Evolutionary conservation across 2,113 vertebrate genomes (phyloP).

Genomic region (Turnix velox): DNA sequence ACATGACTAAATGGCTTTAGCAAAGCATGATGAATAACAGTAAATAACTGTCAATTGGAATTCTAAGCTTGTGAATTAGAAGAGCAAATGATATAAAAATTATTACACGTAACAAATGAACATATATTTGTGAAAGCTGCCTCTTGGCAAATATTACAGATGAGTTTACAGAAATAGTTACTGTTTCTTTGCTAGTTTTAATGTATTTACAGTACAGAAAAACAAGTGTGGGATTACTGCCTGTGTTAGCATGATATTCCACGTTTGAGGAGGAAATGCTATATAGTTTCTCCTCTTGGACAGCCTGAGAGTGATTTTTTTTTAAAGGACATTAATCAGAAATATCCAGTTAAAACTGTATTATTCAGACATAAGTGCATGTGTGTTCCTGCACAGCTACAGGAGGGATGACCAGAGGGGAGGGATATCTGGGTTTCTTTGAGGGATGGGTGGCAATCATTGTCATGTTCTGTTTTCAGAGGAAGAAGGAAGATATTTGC

Average conservation of each 20-base stretch:
- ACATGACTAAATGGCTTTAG: slow-evolving; percentile 55
- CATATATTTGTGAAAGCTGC: not conserved
- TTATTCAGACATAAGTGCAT: not conserved
- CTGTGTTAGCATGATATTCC: not conserved
- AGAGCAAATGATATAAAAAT: not conserved
- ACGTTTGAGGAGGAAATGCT: not conserved
- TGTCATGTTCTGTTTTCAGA: not conserved
- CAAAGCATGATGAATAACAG: slow-evolving; percentile 59
- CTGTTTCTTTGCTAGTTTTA: too few relatives aligned
- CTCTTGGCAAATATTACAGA: not conserved
- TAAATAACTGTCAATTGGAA: slow-evolving; percentile 27
- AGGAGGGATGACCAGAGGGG: not conserved
- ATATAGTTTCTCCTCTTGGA: not conserved
- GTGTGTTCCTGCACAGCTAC: not conserved
- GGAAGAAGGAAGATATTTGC: not conserved
- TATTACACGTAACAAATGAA: not conserved
- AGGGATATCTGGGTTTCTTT: not conserved
- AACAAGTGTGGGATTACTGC: not conserved
- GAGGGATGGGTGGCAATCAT: not conserved
- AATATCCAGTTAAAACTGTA: not conserved
- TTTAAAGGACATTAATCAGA: not conserved
- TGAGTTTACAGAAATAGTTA: too few relatives aligned
- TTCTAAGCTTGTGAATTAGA: slow-evolving; percentile 25
- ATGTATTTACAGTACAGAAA: not conserved
- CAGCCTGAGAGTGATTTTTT: not conserved